Conservation (phyloP, 2,797 vertebrate species). For the Cercopithecus neglectus region DNA sequence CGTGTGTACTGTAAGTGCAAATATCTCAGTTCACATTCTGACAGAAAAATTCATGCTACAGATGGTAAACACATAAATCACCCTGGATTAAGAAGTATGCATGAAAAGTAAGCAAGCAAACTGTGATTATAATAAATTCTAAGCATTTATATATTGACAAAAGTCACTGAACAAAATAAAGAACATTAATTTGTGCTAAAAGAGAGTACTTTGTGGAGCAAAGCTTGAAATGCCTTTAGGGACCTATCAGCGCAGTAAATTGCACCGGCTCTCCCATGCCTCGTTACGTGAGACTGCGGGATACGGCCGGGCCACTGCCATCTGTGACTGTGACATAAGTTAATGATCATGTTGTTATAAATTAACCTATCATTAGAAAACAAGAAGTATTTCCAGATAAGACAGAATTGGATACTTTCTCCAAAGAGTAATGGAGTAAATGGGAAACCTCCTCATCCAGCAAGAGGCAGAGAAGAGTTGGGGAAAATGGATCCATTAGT, state of each 20-base stretch:
- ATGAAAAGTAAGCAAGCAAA: constrained; percentile 3
- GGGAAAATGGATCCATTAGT: neutral
- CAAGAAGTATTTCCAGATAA: constrained; percentile 14
- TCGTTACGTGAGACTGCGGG: fast-evolving
- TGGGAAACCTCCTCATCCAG: neutral
- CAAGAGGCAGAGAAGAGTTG: neutral
- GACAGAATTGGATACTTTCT: neutral
- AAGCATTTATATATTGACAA: constrained; percentile 45
- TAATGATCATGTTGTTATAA: neutral
- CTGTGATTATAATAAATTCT: constrained; percentile 10
- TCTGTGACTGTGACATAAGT: neutral
- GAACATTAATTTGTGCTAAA: constrained; percentile 60
- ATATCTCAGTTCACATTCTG: neutral
- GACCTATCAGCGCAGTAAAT: neutral
- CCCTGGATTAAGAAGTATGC: neutral
- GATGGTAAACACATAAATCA: constrained; percentile 55
- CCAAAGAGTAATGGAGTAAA: neutral
- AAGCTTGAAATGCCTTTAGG: neutral
- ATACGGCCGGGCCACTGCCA: neutral
- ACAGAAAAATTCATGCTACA: constrained; percentile 31
- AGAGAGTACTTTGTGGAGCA: neutral
- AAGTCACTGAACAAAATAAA: constrained; percentile 56
- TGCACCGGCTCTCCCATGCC: fast-evolving
- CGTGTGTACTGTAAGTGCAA: neutral
- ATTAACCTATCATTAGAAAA: constrained; percentile 42